Evolutionary conservation across 2,888 invertebrate genomes (phyloP).

Genomic region (Caenorhabditis imperialis): DNA sequence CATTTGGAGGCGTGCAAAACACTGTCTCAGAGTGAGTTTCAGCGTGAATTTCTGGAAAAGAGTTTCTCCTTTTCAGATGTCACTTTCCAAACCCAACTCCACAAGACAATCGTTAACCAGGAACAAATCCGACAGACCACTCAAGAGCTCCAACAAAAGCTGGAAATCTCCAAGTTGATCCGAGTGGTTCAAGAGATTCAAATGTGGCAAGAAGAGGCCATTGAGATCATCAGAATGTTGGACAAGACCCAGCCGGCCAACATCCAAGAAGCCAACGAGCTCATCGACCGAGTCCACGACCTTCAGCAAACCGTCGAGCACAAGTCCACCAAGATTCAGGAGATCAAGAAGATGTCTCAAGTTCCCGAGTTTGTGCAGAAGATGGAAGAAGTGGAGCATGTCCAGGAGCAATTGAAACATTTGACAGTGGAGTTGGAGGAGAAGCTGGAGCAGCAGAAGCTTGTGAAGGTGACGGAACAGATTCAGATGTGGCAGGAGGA

Average conservation of each 20-base stretch:
- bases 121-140: conserved; percentile 48
- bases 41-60: neutral
- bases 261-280: conserved; percentile 57
- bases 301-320: conserved; percentile 51
- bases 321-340: conserved; percentile 51
- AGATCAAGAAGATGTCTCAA: conserved; percentile 44
- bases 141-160: conserved; percentile 36
- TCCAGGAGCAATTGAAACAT: conserved; percentile 50
- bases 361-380: conserved; percentile 49
- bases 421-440: conserved; percentile 47
- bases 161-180: conserved; percentile 44
- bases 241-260: conserved; percentile 39
- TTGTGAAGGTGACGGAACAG: conserved; percentile 55
- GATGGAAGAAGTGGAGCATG: conserved; percentile 54
- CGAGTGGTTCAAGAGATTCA: conserved; percentile 64
- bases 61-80: conserved; percentile 24
- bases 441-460: conserved; percentile 46
- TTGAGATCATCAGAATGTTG: conserved; percentile 61
- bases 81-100: conserved; percentile 48
- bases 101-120: conserved; percentile 50
- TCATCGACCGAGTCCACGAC: conserved; percentile 56
- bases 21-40: conserved; percentile 33
- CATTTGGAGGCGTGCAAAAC: conserved; percentile 46
- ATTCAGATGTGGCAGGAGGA: conserved; percentile 57
- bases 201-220: conserved; percentile 67